These are phyloP conservation scores for Hirtodrosophila alboralis DNA, from an alignment of 2,888 invertebrate genomes.

Conservation along the genomic window DNA sequence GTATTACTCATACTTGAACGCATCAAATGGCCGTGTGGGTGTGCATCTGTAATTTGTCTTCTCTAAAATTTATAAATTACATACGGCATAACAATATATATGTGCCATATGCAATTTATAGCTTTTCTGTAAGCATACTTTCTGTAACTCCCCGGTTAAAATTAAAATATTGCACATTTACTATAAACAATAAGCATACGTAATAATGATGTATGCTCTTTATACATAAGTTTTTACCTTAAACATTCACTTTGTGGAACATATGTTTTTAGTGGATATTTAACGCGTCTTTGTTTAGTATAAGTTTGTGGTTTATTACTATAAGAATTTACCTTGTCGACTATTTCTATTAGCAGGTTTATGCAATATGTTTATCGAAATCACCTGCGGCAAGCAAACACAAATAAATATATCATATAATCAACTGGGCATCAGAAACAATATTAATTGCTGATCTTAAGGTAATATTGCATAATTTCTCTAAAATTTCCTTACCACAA, in stretches of 20 bases:
- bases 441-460: slow-evolving; percentile 22
- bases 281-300: slow-evolving; percentile 43
- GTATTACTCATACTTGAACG: slow-evolving; percentile 68
- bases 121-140: not conserved
- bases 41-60: slow-evolving; percentile 7
- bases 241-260: slow-evolving; percentile 27
- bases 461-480: slow-evolving; percentile 13
- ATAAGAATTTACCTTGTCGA: slow-evolving; percentile 49
- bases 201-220: slow-evolving; percentile 16
- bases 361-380: slow-evolving; percentile 38
- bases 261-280: slow-evolving; percentile 32
- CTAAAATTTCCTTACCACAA: too few relatives aligned
- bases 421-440: slow-evolving; percentile 23
- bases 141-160: not conserved
- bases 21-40: slow-evolving; percentile 14
- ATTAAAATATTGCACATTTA: slow-evolving; percentile 19
- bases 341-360: slow-evolving; percentile 19
- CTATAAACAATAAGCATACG: slow-evolving; percentile 16
- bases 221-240: slow-evolving; percentile 55
- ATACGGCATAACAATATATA: not conserved
- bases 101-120: slow-evolving; percentile 1
- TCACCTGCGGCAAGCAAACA: slow-evolving; percentile 10
- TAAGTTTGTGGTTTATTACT: slow-evolving; percentile 48
- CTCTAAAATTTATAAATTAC: slow-evolving; percentile 10
- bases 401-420: slow-evolving; percentile 31